Percentiles rank a stretch among this genome's conserved stretches.
phyloP scores from a whole-genome alignment of 2,888 invertebrate species.

The Eupelmus urozonus region DNA sequence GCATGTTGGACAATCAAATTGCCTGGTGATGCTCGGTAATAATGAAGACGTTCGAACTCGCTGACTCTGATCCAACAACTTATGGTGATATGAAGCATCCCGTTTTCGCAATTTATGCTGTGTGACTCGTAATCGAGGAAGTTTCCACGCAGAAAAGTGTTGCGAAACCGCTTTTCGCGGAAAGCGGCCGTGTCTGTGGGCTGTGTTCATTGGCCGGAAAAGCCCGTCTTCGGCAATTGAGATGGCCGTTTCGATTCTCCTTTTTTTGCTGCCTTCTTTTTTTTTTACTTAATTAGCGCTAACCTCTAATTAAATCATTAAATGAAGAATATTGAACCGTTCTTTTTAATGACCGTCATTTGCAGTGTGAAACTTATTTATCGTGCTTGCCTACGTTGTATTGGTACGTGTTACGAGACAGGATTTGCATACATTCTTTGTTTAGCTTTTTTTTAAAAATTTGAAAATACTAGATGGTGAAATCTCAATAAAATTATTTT shows the following conservation, averaged over 20 bases:
- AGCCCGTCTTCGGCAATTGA: slow-evolving; percentile 36
- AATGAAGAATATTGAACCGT: neutral
- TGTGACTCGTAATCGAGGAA: slow-evolving; percentile 46
- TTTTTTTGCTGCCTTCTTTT: slow-evolving; percentile 3
- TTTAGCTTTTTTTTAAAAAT: too few species aligned
- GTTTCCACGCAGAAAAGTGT: slow-evolving; percentile 47
- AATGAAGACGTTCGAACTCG: too few species aligned
- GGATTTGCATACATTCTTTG: too few species aligned
- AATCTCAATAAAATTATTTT: too few species aligned
- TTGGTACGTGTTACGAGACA: too few species aligned
- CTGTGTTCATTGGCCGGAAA: slow-evolving; percentile 40
- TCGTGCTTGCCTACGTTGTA: too few species aligned
- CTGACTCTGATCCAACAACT: too few species aligned
- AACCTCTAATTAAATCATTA: slow-evolving; percentile 46
- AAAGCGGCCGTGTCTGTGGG: neutral
- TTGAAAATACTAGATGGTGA: too few species aligned
- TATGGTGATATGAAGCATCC: neutral
- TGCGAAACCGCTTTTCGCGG: slow-evolving; percentile 38
- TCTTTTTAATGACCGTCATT: slow-evolving; percentile 6
- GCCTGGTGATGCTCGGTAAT: too few species aligned
- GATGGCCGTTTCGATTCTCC: neutral
- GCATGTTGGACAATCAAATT: too few species aligned
- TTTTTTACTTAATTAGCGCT: slow-evolving; percentile 33
- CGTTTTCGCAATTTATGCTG: slow-evolving; percentile 32
- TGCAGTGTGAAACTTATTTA: slow-evolving; percentile 23